Evolutionary conservation across 92 coral and sea anemone genomes (phyloP).

Genomic region (Blastomussa wellsi): DNA sequence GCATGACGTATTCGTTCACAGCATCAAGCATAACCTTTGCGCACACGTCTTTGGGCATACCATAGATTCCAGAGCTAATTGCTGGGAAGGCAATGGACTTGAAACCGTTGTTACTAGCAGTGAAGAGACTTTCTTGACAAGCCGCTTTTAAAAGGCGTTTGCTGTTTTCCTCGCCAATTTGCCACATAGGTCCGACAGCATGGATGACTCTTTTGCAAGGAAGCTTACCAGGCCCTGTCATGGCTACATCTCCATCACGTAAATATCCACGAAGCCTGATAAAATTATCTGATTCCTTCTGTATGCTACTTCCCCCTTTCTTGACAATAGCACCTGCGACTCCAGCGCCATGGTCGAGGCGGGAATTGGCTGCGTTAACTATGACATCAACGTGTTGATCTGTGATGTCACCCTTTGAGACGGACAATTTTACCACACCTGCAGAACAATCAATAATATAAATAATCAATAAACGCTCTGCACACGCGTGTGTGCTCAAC

Average conservation of each 20-base stretch:
- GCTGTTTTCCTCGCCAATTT: neutral
- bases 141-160: constrained; percentile 24
- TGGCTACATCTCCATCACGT: constrained; percentile 39
- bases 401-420: constrained; percentile 81
- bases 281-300: constrained; percentile 49
- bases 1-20: constrained; percentile 39
- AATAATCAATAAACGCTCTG: neutral
- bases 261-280: constrained; percentile 29
- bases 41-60: constrained; percentile 65
- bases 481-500: too few species aligned
- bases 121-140: constrained; percentile 21
- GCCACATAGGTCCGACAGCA: constrained; percentile 55
- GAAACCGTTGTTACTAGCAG: neutral
- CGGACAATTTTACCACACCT: constrained; percentile 55
- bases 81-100: constrained; percentile 67
- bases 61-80: constrained; percentile 74
- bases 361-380: constrained; percentile 77
- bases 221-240: constrained; percentile 42
- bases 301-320: constrained; percentile 74
- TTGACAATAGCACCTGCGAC: constrained; percentile 76
- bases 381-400: constrained; percentile 67
- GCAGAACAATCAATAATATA: too few species aligned
- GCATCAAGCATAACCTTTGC: constrained; percentile 68
- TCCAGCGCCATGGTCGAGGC: constrained; percentile 68
- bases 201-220: constrained; percentile 43